These are phyloP conservation scores for Euura lappo DNA, from an alignment of 1,140 invertebrate species.

Conservation along the genomic window DNA sequence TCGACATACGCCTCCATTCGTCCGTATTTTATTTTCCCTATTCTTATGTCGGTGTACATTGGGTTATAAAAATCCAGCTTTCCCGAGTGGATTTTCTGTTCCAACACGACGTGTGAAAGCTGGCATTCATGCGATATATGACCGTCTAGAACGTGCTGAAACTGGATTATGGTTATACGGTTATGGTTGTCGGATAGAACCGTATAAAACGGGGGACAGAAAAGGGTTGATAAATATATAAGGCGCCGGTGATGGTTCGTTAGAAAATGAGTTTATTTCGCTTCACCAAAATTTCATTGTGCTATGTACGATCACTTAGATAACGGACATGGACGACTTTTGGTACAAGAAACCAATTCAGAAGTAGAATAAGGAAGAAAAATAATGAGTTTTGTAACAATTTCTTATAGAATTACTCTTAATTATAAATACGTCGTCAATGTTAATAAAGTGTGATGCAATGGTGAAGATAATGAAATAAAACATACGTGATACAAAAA, in stretches of 20 bases:
- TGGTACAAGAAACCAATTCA: constrained; percentile 51
- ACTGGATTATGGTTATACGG: constrained; percentile 1
- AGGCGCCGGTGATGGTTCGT: constrained; percentile 37
- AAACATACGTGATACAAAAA: constrained; percentile 31
- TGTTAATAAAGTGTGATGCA: not conserved
- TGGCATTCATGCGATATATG: not conserved
- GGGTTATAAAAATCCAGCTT: not conserved
- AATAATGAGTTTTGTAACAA: constrained; percentile 23
- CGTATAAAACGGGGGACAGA: not conserved
- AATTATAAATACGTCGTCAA: not conserved
- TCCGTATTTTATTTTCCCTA: not conserved
- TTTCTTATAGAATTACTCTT: not conserved
- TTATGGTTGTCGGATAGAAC: not conserved
- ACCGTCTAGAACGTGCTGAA: not conserved
- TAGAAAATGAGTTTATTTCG: constrained; percentile 63
- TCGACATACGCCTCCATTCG: not conserved
- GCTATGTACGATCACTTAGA: constrained; percentile 51
- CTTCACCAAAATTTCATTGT: constrained; percentile 49
- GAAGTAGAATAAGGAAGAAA: constrained; percentile 48
- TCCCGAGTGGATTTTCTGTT: not conserved
- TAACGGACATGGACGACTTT: constrained; percentile 57
- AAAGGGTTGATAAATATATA: not conserved
- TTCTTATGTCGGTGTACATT: not conserved
- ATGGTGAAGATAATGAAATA: not conserved
- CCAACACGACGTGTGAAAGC: not conserved